Evolutionary conservation across 2,888 invertebrate genomes (phyloP), one percentile per base, ranked within the genome.

Genomic region (Aplocera efformata): DNA sequence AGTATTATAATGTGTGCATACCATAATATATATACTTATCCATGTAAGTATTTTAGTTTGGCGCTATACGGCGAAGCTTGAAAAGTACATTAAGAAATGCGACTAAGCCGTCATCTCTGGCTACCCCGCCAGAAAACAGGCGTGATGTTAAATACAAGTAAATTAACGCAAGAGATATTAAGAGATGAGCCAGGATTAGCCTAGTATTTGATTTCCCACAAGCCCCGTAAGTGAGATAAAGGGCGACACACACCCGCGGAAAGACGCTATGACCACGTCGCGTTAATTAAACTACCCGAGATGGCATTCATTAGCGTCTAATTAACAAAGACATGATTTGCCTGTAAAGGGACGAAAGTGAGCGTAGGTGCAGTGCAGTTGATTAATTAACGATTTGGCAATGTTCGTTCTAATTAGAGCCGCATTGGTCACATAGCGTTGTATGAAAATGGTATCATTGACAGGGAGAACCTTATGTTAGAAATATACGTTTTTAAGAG

Each of bases 251-350:
- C 45, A 34, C 11, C 41, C 37, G 30, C 43, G 31, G 34, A 42
- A 40, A 28, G 38, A 30, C 22, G 46, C 52, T 58, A 50, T 38
- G 44, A 51, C 46, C 56, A 53, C 57, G 56, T 53, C 50, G 48
- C 63, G 56, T 78, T 79, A 79, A 80, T 80, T 76, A 74, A 73
- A 58, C 54, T 61, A 61, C 77, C 78, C 58, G 67, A 70, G 72
- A 80, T 73, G 78, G 80, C 66, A 73, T 80, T 82, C 76, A 80
- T 82, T 81, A 80, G 64, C 61, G 58, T 62, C 79, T 68, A 82
- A 83, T 81, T 83, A 83, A 74, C 72, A 72, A 67, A 64, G 66
- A 71, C 80, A 78, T 74, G 79, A 77, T 72, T 78, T 71, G 67
- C 74, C 72, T 66, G 71, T 71, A 72, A 72, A 73, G 74, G 58